Percentiles rank a stretch among this genome's conserved stretches.
Evolutionary conservation across 1,140 invertebrate species (phyloP).

Genomic region (Batillaria attramentaria): DNA sequence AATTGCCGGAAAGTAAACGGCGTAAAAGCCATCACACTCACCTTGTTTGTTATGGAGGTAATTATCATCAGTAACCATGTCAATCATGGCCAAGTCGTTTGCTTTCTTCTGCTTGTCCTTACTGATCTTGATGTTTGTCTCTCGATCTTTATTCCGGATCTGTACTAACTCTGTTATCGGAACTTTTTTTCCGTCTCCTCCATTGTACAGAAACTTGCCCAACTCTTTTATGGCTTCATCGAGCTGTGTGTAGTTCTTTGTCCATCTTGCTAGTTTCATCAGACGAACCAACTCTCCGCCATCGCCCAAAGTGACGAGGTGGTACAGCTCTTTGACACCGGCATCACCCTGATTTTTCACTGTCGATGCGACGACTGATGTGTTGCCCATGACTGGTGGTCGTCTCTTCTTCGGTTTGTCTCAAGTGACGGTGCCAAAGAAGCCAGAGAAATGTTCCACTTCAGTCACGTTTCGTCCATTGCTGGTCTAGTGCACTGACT

Average conservation of each 20-base stretch:
- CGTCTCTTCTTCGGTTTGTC: not conserved
- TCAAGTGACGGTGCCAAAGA: not conserved
- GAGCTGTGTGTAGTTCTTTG: conserved; percentile 75
- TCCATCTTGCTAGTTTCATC: conserved; percentile 82
- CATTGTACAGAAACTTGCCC: conserved; percentile 94
- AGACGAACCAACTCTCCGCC: conserved; percentile 92
- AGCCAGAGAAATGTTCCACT: not conserved
- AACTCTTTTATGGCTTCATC: conserved; percentile 79
- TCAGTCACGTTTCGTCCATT: not conserved
- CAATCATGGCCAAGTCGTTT: conserved; percentile 57
- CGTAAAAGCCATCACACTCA: conserved; percentile 28
- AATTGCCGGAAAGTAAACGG: not conserved
- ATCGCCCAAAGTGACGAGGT: conserved; percentile 75
- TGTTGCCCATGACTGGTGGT: conserved; percentile 58
- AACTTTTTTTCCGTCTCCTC: conserved; percentile 89
- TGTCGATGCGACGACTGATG: conserved; percentile 58
- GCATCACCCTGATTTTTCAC: conserved; percentile 67
- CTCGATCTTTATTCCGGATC: conserved; percentile 80
- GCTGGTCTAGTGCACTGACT: not conserved
- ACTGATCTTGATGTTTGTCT: conserved; percentile 52
- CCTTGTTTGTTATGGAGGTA: conserved; percentile 62
- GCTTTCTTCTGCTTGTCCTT: conserved; percentile 58
- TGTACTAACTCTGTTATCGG: conserved; percentile 90
- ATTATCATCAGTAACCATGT: conserved; percentile 53
- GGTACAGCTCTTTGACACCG: conserved; percentile 61